A percentile compares a stretch with the other conserved stretches of the same genome.
Conservation (phyloP, 2,888 invertebrate species). For the Troglohyphantes excavatus region DNA sequence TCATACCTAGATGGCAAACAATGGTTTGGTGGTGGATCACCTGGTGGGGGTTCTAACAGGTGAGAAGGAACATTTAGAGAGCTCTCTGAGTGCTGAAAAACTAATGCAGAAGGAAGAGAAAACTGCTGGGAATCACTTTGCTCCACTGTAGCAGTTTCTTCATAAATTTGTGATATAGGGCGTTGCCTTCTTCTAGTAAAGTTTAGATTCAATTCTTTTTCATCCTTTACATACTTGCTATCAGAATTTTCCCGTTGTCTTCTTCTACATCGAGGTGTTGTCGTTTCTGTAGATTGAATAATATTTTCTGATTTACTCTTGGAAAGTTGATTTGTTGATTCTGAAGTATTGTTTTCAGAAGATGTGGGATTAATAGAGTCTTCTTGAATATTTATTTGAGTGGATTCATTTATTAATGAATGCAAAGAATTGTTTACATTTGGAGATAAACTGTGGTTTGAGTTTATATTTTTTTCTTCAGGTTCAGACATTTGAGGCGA, state of each 20-base stretch:
- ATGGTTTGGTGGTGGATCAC: conserved; percentile 63
- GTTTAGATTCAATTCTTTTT: conserved; percentile 69
- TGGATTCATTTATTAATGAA: background rate
- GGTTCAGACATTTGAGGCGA: background rate
- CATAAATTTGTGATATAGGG: conserved; percentile 30
- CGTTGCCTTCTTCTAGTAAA: conserved; percentile 68
- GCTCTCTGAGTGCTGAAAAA: conserved; percentile 19
- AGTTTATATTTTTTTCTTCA: background rate
- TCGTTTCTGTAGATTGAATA: background rate
- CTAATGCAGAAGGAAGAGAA: conserved; percentile 32
- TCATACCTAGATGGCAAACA: conserved; percentile 73
- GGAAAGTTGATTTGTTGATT: background rate
- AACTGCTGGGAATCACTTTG: background rate
- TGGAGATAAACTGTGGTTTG: background rate
- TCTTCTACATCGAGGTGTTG: background rate
- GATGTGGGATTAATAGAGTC: background rate
- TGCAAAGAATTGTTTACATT: background rate
- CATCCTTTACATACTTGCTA: conserved; percentile 75
- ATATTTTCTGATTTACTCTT: background rate
- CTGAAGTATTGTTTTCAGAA: background rate
- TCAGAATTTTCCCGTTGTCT: conserved; percentile 54
- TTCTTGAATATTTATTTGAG: background rate
- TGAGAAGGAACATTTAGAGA: background rate
- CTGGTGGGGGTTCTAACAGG: conserved; percentile 55
- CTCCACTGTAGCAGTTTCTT: background rate